Evolutionary conservation across 2,888 invertebrate species (phyloP), one percentile per base, ranked within the genome.

Genomic region (Timema podura): DNA sequence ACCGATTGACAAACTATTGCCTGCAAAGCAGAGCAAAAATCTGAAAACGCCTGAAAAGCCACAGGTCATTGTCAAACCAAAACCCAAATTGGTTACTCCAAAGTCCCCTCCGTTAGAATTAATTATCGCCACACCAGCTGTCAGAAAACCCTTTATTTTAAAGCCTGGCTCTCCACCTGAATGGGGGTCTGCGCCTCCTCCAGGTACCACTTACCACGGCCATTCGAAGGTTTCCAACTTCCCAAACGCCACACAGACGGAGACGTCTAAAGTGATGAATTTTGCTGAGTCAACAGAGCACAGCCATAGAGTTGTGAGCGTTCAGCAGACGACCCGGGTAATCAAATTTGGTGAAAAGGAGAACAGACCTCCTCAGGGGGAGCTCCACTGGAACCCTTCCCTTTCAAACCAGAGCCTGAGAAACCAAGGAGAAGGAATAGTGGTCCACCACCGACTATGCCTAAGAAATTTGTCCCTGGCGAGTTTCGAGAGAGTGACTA

Each of bases 221-320:
- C 61, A 44, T 45, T 83, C 84, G 13, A 84, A 86, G 0, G 85
- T 86, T 11, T 80, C 83, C 13, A 87, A 86, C 0, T 82, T 84
- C 76, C 87, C 87, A 68, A 86, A 85, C 74, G 87, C 88, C 0
- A 82, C 88, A 67, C 88, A 88, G 65, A 87, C 88, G 0, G 89
- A 90, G 79, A 87, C 87, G 5, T 88, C 87, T 69, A 89, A 89
- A 76, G 85, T 86, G n/a, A 86, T 90, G 79, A 86, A 88, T 76
- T 88, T 89, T 83, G 86, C 89, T 74, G 90, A 90, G 77, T 87
- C 89, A 0, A 88, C 88, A 7, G 88, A 89, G 76, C 87, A 84
- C 49, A 86, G 86, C 47, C 84, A 87, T 75, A 83, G 89, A 13
- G 75, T 76, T 45, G 86, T 90, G 46, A 74, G 86, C 87, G 84